Evolutionary conservation across 2,113 vertebrate species (phyloP).

Genomic region (Patagioenas fasciata): DNA sequence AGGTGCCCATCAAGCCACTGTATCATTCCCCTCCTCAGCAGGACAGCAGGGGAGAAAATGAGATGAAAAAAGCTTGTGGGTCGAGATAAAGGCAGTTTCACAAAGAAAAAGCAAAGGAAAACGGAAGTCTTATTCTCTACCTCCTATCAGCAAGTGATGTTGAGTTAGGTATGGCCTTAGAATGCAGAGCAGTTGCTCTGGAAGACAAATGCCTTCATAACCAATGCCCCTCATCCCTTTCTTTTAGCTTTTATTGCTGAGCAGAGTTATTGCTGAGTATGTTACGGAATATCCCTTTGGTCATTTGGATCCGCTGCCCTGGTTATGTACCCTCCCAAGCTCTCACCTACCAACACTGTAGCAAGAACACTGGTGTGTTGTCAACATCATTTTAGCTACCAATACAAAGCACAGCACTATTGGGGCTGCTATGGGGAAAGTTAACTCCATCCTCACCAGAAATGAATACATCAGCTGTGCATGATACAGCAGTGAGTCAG

Average conservation of each 20-base stretch:
- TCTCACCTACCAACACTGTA: neutral
- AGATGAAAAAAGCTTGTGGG: accelerated
- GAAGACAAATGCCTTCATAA: neutral
- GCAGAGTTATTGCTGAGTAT: neutral
- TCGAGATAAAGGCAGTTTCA: neutral
- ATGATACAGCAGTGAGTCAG: neutral
- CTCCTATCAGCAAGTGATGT: neutral
- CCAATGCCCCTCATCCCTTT: accelerated
- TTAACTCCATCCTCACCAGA: neutral
- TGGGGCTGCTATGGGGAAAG: neutral
- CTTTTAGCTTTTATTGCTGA: neutral
- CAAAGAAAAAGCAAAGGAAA: neutral
- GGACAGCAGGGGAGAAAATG: neutral
- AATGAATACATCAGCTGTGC: neutral
- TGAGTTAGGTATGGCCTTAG: neutral
- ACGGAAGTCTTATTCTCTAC: neutral
- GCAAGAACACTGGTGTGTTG: neutral
- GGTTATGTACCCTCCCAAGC: neutral
- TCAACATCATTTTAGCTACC: neutral
- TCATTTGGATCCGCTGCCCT: neutral
- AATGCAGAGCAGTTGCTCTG: accelerated
- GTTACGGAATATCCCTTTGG: neutral
- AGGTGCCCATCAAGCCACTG: neutral
- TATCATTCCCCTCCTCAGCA: neutral
- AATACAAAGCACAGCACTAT: neutral